Conservation (phyloP, 2,113 vertebrate genomes). For the Ciconia boyciana region DNA sequence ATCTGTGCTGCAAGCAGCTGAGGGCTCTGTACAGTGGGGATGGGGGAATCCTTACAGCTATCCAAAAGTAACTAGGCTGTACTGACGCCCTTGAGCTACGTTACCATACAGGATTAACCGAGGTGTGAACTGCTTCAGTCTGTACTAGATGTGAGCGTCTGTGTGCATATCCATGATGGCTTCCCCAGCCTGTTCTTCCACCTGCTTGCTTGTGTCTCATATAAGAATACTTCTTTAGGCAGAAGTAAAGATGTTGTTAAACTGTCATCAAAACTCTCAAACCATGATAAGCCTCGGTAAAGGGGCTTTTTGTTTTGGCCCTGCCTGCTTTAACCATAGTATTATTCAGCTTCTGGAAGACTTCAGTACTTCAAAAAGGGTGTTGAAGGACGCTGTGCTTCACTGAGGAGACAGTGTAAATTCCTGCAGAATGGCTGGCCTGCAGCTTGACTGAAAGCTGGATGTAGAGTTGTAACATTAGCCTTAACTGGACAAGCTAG, state of each 20-base stretch:
- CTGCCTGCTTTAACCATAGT: not conserved
- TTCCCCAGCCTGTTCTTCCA: not conserved
- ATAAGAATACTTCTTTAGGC: not conserved
- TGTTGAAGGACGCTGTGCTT: not conserved
- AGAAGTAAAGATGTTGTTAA: not conserved
- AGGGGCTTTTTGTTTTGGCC: not conserved
- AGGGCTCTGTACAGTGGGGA: not conserved
- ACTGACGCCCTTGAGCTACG: accelerated
- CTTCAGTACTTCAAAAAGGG: not conserved
- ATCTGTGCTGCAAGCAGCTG: not conserved
- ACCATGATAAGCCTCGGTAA: not conserved
- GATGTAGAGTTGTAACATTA: not conserved
- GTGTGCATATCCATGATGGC: accelerated
- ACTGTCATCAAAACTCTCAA: not conserved
- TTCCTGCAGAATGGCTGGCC: not conserved
- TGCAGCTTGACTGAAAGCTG: not conserved
- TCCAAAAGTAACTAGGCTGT: not conserved
- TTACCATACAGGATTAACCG: not conserved
- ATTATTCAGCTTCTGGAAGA: not conserved
- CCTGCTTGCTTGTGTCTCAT: not conserved
- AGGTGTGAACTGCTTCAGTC: not conserved
- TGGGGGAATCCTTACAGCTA: not conserved
- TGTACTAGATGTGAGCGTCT: not conserved
- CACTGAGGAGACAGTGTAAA: not conserved
- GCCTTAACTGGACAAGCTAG: not conserved